These are phyloP conservation scores for Andrena camellia DNA, from an alignment of 2,888 invertebrate genomes.

Conservation along the genomic window DNA sequence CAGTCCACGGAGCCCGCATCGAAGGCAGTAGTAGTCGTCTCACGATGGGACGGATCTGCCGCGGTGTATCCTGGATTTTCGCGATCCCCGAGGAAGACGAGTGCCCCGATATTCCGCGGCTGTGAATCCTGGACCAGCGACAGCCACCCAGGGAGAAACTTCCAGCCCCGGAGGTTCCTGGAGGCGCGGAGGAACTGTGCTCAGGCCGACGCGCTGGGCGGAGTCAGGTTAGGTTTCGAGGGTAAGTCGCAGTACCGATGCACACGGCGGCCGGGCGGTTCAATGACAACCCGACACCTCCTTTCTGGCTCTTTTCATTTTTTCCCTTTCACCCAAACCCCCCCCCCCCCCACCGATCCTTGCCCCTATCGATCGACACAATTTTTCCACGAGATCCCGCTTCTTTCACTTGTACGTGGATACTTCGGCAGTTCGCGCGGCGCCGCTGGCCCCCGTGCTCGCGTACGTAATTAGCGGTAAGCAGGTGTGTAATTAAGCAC, in stretches of 20 bases:
- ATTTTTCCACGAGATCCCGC: not conserved
- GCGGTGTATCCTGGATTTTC: constrained; percentile 50
- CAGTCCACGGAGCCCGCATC: constrained; percentile 47
- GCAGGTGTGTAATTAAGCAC: constrained; percentile 14
- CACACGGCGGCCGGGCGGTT: constrained; percentile 15
- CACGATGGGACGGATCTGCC: constrained; percentile 68
- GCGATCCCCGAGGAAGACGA: constrained; percentile 13
- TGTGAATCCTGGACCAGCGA: constrained; percentile 13
- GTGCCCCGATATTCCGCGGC: not conserved
- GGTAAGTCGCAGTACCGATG: constrained; percentile 69
- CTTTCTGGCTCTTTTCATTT: not conserved
- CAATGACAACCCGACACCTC: constrained; percentile 48
- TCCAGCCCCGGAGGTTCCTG: not conserved
- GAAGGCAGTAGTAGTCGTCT: constrained; percentile 64
- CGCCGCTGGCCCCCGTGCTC: too few species aligned
- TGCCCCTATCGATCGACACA: not conserved
- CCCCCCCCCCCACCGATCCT: constrained; percentile 1
- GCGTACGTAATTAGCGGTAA: not conserved
- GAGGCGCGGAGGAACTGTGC: not conserved
- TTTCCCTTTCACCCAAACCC: not conserved
- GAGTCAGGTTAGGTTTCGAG: constrained; percentile 78
- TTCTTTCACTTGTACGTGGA: not conserved
- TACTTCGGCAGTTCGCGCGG: not conserved
- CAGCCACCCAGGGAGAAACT: too few species aligned
- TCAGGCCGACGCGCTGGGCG: constrained; percentile 65